Evolutionary conservation across 2,888 invertebrate genomes (phyloP), one percentile per base, ranked within the genome.

Genomic region (Exephanes ischioxanthus): DNA sequence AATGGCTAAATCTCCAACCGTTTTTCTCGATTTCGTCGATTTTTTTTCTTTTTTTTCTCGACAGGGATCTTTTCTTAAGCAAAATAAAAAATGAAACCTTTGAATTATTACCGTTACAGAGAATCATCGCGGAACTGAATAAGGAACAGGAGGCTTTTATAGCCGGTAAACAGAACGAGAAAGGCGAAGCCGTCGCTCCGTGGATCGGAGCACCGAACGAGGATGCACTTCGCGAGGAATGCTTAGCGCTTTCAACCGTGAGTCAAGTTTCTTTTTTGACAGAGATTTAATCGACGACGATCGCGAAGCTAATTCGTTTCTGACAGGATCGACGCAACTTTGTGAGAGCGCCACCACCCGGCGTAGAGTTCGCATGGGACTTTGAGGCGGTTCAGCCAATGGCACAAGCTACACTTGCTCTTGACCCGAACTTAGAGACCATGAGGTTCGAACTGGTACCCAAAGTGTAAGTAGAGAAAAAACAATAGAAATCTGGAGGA

Each of bases 371-470:
- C 94, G 97, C 97, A 89, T 99, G 99, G 95, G 98, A 99, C 94
- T 98, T 98, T 94, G 98, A 98, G 94, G 96, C 97, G 90, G 97
- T 97, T 94, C 98, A 97, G 94, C 99, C 99, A 63, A 96, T 99
- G 93, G 99, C 99, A 87, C 96, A 98, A 95, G 97, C 98, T 91
- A 98, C 99, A 92, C 97, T 99, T 95, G 97, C 97, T 90, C 97
- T 99, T 94, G 99, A 99, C 95, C 97, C 98, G 86, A 98, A 99
- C 95, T 96, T 99, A 92, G 98, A 99, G 95, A 98, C 98, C 95
- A 99, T 99, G 98, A 97, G 99, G 94, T 99, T 99, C 95, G 98
- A 99, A 94, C 96, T 99, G 93, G 99, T 99, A 94, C 99, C 99
- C 92, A 99, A 99, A 97, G 97, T 98, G 99, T 99, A 95, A 96